phyloP scores from a whole-genome alignment of 2,113 vertebrate genomes.

The Lampris incognitus region DNA sequence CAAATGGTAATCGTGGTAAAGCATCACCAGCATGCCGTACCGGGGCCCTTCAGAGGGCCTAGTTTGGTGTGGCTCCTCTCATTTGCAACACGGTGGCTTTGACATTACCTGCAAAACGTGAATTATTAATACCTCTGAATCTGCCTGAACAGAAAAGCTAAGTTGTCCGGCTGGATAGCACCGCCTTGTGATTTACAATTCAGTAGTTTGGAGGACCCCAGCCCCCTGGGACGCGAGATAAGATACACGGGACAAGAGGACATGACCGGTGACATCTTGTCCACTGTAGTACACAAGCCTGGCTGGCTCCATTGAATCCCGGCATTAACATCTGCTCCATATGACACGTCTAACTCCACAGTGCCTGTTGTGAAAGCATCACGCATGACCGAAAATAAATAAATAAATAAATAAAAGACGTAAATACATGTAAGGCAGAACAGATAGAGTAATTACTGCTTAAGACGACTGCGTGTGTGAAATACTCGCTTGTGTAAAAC shows the following conservation, averaged over 20 bases:
- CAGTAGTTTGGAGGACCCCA: slow-evolving; percentile 2
- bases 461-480: too few relatives aligned
- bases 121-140: slow-evolving; percentile 23
- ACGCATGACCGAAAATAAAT: too few relatives aligned
- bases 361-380: too few relatives aligned
- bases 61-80: background rate
- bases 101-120: background rate
- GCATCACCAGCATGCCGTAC: too few relatives aligned
- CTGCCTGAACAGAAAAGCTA: background rate
- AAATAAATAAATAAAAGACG: background rate
- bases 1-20: background rate
- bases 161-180: slow-evolving; percentile 2
- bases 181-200: slow-evolving; percentile 16
- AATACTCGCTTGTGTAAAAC: too few relatives aligned
- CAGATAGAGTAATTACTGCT: too few relatives aligned
- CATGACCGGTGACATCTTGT: slow-evolving; percentile 22
- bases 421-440: background rate
- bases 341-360: too few relatives aligned
- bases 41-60: background rate
- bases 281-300: background rate
- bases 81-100: slow-evolving; percentile 2
- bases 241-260: slow-evolving; percentile 7
- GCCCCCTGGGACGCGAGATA: slow-evolving; percentile 18
- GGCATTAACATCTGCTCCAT: background rate
- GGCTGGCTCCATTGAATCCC: background rate